Percentiles rank a stretch among this genome's conserved stretches.
Conservation (phyloP, 2,113 vertebrate species). For the Ptyas mucosa region DNA sequence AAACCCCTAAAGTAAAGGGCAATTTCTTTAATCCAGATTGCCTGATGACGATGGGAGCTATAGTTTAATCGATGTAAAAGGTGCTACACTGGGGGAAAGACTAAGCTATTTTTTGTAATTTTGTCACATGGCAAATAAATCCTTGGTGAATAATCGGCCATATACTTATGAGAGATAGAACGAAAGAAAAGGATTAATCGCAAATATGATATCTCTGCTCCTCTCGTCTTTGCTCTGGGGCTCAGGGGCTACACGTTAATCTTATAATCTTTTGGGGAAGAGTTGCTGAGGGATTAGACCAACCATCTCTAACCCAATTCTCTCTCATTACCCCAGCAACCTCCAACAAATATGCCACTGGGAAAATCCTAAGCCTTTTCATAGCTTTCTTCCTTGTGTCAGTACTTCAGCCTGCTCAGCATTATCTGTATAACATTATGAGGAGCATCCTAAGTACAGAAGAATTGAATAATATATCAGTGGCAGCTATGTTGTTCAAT, state of each 20-base stretch:
- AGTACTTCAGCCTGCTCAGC: background rate
- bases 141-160: background rate
- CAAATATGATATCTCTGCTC: background rate
- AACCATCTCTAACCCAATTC: background rate
- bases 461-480: background rate
- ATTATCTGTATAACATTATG: background rate
- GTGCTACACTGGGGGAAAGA: background rate
- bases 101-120: background rate
- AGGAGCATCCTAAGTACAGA: background rate
- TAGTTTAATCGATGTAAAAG: background rate
- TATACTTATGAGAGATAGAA: background rate
- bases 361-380: background rate
- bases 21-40: background rate
- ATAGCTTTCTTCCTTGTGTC: background rate
- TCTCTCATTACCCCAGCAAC: background rate
- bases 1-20: background rate
- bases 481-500: background rate
- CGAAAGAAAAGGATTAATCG: background rate
- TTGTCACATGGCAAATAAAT: background rate
- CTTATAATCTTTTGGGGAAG: background rate
- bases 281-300: background rate
- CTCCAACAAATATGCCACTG: background rate
- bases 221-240: background rate
- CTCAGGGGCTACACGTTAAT: background rate
- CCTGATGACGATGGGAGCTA: background rate